Percentiles rank a stretch among this genome's conserved stretches.
Evolutionary conservation across 1,140 invertebrate genomes (phyloP).

Genomic region (Solenopsis invicta): DNA sequence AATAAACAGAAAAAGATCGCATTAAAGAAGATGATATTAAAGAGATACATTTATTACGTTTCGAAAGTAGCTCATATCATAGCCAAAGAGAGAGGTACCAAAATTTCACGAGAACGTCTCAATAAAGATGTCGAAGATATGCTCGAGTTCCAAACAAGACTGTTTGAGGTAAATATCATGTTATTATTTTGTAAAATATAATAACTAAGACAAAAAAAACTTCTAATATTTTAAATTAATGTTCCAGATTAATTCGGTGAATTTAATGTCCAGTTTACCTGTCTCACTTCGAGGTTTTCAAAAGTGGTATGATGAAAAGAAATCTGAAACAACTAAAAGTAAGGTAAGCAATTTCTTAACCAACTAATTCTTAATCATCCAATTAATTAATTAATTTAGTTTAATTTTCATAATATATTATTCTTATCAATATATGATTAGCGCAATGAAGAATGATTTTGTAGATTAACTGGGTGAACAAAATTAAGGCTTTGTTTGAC

Average conservation of each 20-base stretch:
- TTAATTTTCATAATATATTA: not conserved
- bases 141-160: conserved; percentile 24
- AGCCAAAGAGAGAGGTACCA: conserved; percentile 1
- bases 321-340: conserved; percentile 8
- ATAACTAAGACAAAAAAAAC: not conserved
- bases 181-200: not conserved
- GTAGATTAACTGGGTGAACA: conserved; percentile 59
- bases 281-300: conserved; percentile 22
- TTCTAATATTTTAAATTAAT: not conserved
- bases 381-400: not conserved
- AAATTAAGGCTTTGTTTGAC: conserved; percentile 15
- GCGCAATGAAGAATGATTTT: not conserved
- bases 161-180: conserved; percentile 23
- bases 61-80: conserved; percentile 23
- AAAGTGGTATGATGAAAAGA: conserved; percentile 18
- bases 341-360: conserved; percentile 41
- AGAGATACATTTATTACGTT: conserved; percentile 19
- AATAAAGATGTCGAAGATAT: conserved; percentile 34
- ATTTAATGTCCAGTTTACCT: too few species aligned
- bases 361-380: too few species aligned
- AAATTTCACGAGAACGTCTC: conserved; percentile 13
- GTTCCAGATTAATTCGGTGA: not conserved
- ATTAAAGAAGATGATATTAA: not conserved
- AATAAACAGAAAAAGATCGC: not conserved
- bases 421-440: not conserved